Conservation (phyloP, 2,797 vertebrate genomes). For the Bradypodion ventrale region DNA sequence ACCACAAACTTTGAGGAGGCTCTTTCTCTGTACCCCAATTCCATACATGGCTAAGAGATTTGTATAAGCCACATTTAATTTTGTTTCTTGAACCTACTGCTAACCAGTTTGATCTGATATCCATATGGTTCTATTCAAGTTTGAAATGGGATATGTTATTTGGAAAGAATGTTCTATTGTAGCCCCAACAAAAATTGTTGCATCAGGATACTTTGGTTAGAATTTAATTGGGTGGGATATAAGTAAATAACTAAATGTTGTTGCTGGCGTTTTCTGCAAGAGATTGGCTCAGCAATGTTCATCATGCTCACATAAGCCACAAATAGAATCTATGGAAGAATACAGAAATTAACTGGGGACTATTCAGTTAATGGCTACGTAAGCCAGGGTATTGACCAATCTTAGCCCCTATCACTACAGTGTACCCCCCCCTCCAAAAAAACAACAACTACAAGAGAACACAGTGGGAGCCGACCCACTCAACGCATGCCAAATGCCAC, state of each 20-base stretch:
- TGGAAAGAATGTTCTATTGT: neutral
- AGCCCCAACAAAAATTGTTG: neutral
- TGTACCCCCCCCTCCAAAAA: too few relatives aligned
- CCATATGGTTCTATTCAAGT: neutral
- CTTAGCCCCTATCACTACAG: neutral
- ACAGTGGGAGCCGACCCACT: too few relatives aligned
- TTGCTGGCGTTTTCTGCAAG: neutral
- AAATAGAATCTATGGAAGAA: neutral
- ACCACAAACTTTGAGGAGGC: too few relatives aligned
- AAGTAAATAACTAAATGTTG: too few relatives aligned
- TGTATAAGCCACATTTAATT: neutral
- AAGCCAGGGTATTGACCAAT: neutral
- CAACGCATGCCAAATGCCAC: too few relatives aligned
- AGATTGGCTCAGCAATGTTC: neutral
- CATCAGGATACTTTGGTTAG: neutral
- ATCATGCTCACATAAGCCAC: neutral
- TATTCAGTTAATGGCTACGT: neutral
- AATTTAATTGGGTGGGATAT: neutral
- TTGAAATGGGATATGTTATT: slow-evolving; percentile 1
- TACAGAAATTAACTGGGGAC: neutral
- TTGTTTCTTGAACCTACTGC: neutral
- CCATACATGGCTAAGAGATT: neutral
- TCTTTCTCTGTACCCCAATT: too few relatives aligned
- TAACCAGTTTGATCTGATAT: neutral
- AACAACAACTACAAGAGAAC: too few relatives aligned